A percentile compares a stretch with the other conserved stretches of the same genome.
phyloP scores from a whole-genome alignment of 2,113 vertebrate species.

The Dasyornis broadbenti region DNA sequence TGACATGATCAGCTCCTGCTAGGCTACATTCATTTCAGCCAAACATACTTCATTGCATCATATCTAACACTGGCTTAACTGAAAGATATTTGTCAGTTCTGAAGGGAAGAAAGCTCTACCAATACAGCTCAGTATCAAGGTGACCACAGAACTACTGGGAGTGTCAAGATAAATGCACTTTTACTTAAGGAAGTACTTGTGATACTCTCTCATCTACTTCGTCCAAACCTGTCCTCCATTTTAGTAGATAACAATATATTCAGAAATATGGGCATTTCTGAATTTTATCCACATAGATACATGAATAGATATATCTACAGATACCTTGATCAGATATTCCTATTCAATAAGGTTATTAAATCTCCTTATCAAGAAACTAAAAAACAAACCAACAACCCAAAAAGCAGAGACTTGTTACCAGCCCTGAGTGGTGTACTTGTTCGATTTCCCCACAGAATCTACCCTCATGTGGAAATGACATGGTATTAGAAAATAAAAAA shows the following conservation, averaged over 20 bases:
- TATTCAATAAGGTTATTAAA: background rate
- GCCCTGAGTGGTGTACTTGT: background rate
- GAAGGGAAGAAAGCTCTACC: background rate
- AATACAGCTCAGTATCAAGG: background rate
- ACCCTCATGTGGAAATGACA: background rate
- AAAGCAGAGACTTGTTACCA: background rate
- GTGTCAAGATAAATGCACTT: background rate
- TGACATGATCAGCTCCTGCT: background rate
- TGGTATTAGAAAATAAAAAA: background rate
- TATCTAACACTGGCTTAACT: background rate
- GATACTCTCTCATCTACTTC: background rate
- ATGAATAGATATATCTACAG: background rate
- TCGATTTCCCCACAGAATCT: background rate
- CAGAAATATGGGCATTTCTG: background rate
- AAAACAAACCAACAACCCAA: background rate
- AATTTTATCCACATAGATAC: background rate
- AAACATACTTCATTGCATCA: background rate
- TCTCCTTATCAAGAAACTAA: background rate
- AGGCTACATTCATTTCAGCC: background rate
- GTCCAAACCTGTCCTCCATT: background rate
- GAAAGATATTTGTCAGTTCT: background rate
- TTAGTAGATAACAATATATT: background rate
- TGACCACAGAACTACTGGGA: background rate
- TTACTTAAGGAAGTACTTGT: background rate
- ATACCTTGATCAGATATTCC: background rate